Evolutionary conservation across 2,888 invertebrate genomes (phyloP).

Genomic region (Plebejus melissa): DNA sequence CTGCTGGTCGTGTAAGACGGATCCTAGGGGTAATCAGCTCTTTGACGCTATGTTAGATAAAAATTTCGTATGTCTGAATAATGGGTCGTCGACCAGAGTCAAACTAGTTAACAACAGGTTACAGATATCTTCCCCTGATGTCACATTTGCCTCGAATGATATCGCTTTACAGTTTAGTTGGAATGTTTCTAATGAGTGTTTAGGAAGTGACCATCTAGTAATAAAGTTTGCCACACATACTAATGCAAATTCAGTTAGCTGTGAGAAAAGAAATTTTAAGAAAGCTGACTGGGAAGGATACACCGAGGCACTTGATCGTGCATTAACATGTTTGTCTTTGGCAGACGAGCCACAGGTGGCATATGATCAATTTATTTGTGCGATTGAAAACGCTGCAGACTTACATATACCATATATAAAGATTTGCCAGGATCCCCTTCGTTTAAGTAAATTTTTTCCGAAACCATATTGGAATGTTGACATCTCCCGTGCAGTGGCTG

Average conservation of each 20-base stretch:
- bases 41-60: slow-evolving; percentile 10
- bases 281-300: slow-evolving; percentile 27
- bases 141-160: slow-evolving; percentile 33
- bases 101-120: slow-evolving; percentile 7
- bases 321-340: neutral
- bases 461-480: slow-evolving; percentile 41
- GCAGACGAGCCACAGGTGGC: neutral
- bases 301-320: neutral
- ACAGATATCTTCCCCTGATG: slow-evolving; percentile 28
- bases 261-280: slow-evolving; percentile 30
- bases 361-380: neutral
- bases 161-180: slow-evolving; percentile 32
- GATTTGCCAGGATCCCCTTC: slow-evolving; percentile 13
- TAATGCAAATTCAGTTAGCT: neutral
- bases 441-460: slow-evolving; percentile 33
- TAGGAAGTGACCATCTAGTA: slow-evolving; percentile 32
- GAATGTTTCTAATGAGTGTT: slow-evolving; percentile 31
- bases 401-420: slow-evolving; percentile 30
- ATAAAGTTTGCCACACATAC: slow-evolving; percentile 21
- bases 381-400: slow-evolving; percentile 28
- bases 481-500: slow-evolving; percentile 38
- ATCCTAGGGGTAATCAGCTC: slow-evolving; percentile 6
- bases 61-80: slow-evolving; percentile 12
- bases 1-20: slow-evolving; percentile 27
- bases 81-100: slow-evolving; percentile 10